phyloP scores from a whole-genome alignment of 2,888 invertebrate genomes.

The Pseudanteris insignis region DNA sequence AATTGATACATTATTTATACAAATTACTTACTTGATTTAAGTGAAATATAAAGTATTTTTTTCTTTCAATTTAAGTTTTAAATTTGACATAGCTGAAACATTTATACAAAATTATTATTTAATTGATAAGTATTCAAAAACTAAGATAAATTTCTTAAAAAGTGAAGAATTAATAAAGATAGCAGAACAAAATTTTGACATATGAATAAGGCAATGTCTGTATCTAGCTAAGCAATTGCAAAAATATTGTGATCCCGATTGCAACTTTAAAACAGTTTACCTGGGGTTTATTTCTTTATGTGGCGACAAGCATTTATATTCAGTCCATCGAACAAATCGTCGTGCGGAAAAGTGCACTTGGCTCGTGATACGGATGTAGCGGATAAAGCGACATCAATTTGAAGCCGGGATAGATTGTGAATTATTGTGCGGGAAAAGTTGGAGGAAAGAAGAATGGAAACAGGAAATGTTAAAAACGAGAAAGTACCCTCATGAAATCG shows the following conservation, averaged over 20 bases:
- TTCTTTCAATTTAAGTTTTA: no score
- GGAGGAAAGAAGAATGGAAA: constrained; percentile 47
- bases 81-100: no score
- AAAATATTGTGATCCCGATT: constrained; percentile 3
- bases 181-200: no score
- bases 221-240: background rate
- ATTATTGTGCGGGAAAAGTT: constrained; percentile 31
- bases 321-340: constrained; percentile 37
- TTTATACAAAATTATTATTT: no score
- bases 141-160: background rate
- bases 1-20: no score
- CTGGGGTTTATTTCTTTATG: constrained; percentile 5
- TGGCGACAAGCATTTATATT: constrained; percentile 26
- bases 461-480: constrained; percentile 49
- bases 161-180: background rate
- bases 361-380: constrained; percentile 35
- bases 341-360: constrained; percentile 38
- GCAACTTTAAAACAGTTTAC: constrained; percentile 19
- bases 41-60: no score
- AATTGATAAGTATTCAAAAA: no score
- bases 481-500: constrained; percentile 49
- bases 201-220: background rate
- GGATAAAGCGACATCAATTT: constrained; percentile 40
- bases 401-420: constrained; percentile 35
- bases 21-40: no score